These are phyloP conservation scores for Cepaea hortensis DNA, from an alignment of 2,888 invertebrate genomes.

Conservation along the genomic window DNA sequence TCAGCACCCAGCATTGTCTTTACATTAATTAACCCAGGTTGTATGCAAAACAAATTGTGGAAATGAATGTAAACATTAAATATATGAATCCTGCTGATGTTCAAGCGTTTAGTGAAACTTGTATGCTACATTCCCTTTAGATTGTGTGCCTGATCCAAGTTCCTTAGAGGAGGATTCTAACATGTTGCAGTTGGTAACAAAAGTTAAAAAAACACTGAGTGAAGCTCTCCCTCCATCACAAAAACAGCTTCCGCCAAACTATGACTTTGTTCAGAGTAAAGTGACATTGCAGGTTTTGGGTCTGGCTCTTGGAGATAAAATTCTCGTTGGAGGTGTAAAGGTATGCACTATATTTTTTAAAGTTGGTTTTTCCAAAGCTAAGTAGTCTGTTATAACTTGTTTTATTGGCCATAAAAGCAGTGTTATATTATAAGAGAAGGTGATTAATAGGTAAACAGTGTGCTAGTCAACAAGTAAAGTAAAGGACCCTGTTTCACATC, in stretches of 20 bases:
- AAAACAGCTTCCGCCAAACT: constrained; percentile 67
- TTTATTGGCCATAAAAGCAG: background rate
- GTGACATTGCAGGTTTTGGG: constrained; percentile 76
- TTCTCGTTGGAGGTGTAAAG: constrained; percentile 75
- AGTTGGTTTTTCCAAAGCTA: too few species aligned
- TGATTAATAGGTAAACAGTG: too few species aligned
- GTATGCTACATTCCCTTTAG: constrained; percentile 58
- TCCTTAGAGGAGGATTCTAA: constrained; percentile 75
- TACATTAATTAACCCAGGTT: too few species aligned
- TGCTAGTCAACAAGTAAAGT: too few species aligned
- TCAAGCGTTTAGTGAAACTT: background rate
- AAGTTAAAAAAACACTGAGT: constrained; percentile 73
- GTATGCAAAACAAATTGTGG: too few species aligned
- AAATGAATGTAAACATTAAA: too few species aligned
- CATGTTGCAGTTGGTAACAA: constrained; percentile 72
- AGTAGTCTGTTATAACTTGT: background rate
- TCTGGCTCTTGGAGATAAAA: constrained; percentile 76
- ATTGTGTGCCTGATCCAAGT: constrained; percentile 76
- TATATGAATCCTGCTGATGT: too few species aligned
- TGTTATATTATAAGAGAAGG: too few species aligned
- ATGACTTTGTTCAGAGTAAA: constrained; percentile 71
- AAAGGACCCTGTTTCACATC: too few species aligned
- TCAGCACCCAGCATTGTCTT: too few species aligned
- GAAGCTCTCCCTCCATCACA: constrained; percentile 66
- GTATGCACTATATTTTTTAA: constrained; percentile 53